Evolutionary conservation across 2,797 vertebrate species (phyloP).

Genomic region (Staurois parvus): DNA sequence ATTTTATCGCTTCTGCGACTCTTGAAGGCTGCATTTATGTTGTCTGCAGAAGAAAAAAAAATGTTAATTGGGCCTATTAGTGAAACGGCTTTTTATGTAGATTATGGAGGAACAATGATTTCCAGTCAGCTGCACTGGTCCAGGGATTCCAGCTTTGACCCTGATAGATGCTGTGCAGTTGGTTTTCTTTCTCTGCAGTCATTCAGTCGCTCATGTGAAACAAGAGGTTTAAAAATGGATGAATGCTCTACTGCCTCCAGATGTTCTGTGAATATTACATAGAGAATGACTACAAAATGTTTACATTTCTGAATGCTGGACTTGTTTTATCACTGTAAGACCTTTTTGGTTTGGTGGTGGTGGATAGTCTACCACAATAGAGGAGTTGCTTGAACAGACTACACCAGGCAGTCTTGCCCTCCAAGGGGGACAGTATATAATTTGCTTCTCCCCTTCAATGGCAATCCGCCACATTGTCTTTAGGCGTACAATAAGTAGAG

Average conservation of each 20-base stretch:
- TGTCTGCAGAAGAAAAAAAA: conserved; percentile 27
- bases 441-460: no score
- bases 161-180: neutral
- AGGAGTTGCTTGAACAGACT: no score
- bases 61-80: conserved; percentile 57
- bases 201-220: conserved; percentile 55
- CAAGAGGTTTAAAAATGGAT: conserved; percentile 53
- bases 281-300: conserved; percentile 16
- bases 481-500: no score
- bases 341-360: neutral
- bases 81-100: conserved; percentile 33
- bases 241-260: conserved; percentile 54
- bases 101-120: conserved; percentile 50
- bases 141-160: conserved; percentile 55
- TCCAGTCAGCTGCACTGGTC: conserved; percentile 27
- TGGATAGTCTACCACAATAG: no score
- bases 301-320: conserved; percentile 4
- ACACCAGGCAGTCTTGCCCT: no score
- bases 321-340: neutral
- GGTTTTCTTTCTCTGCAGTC: conserved; percentile 32
- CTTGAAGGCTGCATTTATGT: conserved; percentile 46
- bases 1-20: conserved; percentile 38
- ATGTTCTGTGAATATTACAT: conserved; percentile 57
- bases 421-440: no score
- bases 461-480: no score